Evolutionary conservation across 2,888 invertebrate genomes (phyloP).

Genomic region (Opisthograptis luteolata): DNA sequence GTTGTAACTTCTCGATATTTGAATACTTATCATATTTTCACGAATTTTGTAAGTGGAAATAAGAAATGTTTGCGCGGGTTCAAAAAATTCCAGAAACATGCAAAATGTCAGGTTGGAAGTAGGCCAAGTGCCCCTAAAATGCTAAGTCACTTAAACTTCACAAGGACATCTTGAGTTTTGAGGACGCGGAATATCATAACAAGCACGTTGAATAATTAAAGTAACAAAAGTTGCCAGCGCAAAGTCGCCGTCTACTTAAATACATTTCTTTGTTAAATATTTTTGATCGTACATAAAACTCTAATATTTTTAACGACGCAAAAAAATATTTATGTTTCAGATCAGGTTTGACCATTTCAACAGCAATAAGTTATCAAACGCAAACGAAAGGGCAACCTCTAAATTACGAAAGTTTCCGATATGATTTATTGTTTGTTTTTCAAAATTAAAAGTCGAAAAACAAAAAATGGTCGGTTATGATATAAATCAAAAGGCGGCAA

Average conservation of each 20-base stretch:
- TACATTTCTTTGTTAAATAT: too few species aligned
- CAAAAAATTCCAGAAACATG: conserved; percentile 5
- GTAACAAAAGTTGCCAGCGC: conserved; percentile 4
- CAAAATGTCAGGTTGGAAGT: conserved; percentile 22
- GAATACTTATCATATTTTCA: not conserved
- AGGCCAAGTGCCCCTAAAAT: conserved; percentile 35
- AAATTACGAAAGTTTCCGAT: not conserved
- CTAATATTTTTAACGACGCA: too few species aligned
- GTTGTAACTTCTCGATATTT: not conserved
- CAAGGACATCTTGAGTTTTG: conserved; percentile 32
- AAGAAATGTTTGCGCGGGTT: too few species aligned
- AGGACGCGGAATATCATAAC: conserved; percentile 15
- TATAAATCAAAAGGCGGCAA: conserved; percentile 73
- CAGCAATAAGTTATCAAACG: too few species aligned
- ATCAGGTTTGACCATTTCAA: too few species aligned
- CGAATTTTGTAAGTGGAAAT: too few species aligned
- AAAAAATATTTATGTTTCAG: too few species aligned
- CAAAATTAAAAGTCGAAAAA: conserved; percentile 39
- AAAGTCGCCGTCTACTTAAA: too few species aligned
- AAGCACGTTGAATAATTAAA: conserved; percentile 30
- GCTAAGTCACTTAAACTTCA: conserved; percentile 32
- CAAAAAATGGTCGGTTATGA: conserved; percentile 47
- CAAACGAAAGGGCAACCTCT: too few species aligned
- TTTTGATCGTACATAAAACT: too few species aligned
- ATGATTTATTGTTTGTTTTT: conserved; percentile 22